These are phyloP conservation scores for Mythimna ferrago DNA, from an alignment of 2,888 invertebrate species.

Conservation along the genomic window DNA sequence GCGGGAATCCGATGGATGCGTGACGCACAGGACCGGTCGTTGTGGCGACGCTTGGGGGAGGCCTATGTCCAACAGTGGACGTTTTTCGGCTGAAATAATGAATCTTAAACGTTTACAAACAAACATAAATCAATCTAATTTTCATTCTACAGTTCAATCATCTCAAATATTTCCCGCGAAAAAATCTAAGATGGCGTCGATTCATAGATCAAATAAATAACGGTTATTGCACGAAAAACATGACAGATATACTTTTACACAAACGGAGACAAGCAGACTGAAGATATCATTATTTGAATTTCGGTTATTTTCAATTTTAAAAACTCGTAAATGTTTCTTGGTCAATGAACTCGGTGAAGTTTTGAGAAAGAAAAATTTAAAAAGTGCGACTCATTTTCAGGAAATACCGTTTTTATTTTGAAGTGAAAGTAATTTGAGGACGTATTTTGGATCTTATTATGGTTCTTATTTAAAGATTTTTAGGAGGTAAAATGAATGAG, in stretches of 20 bases:
- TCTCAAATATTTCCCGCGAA: neutral
- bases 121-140: conserved; percentile 11
- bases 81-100: too few relatives aligned
- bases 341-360: conserved; percentile 28
- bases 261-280: conserved; percentile 30
- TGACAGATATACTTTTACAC: conserved; percentile 33
- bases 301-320: conserved; percentile 29
- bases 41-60: too few relatives aligned
- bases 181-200: conserved; percentile 21
- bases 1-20: too few relatives aligned
- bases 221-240: conserved; percentile 18
- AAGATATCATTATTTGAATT: conserved; percentile 18
- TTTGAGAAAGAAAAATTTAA: conserved; percentile 23
- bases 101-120: neutral
- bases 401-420: conserved; percentile 27
- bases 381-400: conserved; percentile 29
- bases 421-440: neutral
- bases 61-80: too few relatives aligned
- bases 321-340: conserved; percentile 8
- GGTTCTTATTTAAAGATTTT: neutral
- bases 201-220: conserved; percentile 41
- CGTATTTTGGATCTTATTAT: neutral
- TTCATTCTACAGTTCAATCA: conserved; percentile 32
- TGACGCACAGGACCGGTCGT: too few relatives aligned
- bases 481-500: neutral